Conservation (phyloP, 2,888 invertebrate genomes). For the Andrena praecox region DNA sequence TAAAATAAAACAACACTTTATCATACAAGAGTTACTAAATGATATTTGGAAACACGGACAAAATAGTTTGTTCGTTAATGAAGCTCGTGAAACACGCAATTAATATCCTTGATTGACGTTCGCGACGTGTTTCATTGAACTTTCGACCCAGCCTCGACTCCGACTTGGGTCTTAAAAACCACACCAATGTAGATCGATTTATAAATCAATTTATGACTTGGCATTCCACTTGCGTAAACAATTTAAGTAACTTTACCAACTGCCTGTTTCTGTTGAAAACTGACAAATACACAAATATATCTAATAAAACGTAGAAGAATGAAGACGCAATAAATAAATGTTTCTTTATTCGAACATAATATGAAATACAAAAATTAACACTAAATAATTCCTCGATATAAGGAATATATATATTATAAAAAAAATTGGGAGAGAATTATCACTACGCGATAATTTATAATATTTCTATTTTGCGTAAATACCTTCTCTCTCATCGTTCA, state of each 20-base stretch:
- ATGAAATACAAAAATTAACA: too few relatives aligned
- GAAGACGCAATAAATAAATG: not conserved
- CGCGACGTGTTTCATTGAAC: constrained; percentile 38
- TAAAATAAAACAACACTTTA: not conserved
- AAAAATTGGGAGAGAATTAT: too few relatives aligned
- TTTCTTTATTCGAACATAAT: not conserved
- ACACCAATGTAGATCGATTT: not conserved
- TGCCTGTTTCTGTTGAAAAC: not conserved
- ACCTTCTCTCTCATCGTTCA: too few relatives aligned
- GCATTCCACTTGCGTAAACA: constrained; percentile 10
- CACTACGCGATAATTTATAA: too few relatives aligned
- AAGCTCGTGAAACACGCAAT: constrained; percentile 21
- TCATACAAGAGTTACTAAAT: not conserved
- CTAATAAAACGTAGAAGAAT: too few relatives aligned
- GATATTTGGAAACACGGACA: not conserved
- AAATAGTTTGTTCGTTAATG: constrained; percentile 10
- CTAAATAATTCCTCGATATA: too few relatives aligned
- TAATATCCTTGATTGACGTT: constrained; percentile 34
- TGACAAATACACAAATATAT: not conserved
- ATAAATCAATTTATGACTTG: not conserved
- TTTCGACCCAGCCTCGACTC: constrained; percentile 36
- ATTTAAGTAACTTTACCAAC: not conserved
- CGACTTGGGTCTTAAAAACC: constrained; percentile 22
- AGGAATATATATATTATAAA: too few relatives aligned
- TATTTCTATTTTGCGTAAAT: too few relatives aligned